phyloP scores from a whole-genome alignment of 1,140 invertebrate genomes.

The Temnothorax nylanderi region DNA sequence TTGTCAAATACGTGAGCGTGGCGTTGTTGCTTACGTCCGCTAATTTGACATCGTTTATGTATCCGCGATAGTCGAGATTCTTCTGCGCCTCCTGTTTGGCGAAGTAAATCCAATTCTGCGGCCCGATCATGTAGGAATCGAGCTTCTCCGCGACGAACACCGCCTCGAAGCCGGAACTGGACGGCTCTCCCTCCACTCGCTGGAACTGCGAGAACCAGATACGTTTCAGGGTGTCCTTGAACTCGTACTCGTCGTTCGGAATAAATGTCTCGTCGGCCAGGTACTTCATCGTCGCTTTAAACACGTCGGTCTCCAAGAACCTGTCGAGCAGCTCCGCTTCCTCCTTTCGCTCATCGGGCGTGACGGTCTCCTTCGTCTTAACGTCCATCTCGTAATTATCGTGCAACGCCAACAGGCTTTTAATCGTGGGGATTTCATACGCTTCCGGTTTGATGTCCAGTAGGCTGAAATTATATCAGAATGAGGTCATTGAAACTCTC shows the following conservation, averaged over 20 bases:
- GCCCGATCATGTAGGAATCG: conserved; percentile 86
- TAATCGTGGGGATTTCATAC: conserved; percentile 84
- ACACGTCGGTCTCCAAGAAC: conserved; percentile 87
- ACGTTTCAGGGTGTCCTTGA: conserved; percentile 84
- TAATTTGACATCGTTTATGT: conserved; percentile 84
- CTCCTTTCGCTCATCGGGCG: conserved; percentile 86
- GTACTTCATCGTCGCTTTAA: conserved; percentile 87
- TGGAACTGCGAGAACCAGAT: conserved; percentile 87
- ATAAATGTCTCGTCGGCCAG: conserved; percentile 86
- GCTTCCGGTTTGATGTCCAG: conserved; percentile 80
- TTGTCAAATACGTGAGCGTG: not conserved
- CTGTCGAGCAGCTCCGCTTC: conserved; percentile 87
- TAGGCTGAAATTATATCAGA: conserved; percentile 76
- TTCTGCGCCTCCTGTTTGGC: conserved; percentile 86
- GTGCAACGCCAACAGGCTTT: conserved; percentile 82
- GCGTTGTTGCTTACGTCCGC: conserved; percentile 81
- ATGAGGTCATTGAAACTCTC: conserved; percentile 16
- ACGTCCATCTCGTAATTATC: conserved; percentile 86
- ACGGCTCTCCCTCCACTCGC: conserved; percentile 84
- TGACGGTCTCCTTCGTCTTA: conserved; percentile 86
- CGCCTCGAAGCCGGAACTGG: conserved; percentile 88
- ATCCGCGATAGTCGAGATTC: conserved; percentile 87
- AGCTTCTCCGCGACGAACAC: conserved; percentile 88
- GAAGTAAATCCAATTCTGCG: conserved; percentile 89
- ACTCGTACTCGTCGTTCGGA: conserved; percentile 83